Percentiles rank a stretch among this genome's conserved stretches.
Conservation (phyloP, 2,888 invertebrate genomes). For the Standfussiana lucernea region DNA sequence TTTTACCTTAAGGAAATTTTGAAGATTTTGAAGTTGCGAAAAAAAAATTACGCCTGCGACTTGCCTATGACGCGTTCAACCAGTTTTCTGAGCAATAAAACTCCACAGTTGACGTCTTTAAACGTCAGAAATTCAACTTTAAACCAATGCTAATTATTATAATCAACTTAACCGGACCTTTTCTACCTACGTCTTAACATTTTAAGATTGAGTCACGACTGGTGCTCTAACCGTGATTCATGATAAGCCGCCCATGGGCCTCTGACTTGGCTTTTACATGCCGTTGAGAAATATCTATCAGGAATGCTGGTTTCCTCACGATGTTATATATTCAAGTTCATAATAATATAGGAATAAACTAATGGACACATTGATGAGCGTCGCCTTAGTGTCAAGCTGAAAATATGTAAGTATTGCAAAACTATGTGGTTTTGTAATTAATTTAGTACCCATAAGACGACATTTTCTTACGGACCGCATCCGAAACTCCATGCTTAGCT, state of each 20-base stretch:
- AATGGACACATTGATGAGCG: not conserved
- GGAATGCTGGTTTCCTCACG: too few relatives aligned
- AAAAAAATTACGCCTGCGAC: not conserved
- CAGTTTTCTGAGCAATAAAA: not conserved
- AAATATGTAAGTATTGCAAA: not conserved
- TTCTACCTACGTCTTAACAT: not conserved
- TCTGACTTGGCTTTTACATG: too few relatives aligned
- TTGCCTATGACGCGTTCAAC: not conserved
- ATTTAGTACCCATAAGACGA: not conserved
- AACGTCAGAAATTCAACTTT: not conserved
- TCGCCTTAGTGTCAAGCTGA: not conserved
- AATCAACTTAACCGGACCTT: not conserved
- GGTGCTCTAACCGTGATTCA: not conserved
- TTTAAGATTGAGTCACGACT: slow-evolving; percentile 17
- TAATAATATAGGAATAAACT: too few relatives aligned
- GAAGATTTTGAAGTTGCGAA: not conserved
- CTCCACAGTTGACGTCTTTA: not conserved
- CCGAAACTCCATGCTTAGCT: too few relatives aligned
- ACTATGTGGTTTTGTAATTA: slow-evolving; percentile 10
- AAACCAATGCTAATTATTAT: not conserved
- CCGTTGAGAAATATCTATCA: too few relatives aligned
- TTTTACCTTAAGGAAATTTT: slow-evolving; percentile 2
- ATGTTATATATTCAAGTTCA: too few relatives aligned
- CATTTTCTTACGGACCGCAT: too few relatives aligned
- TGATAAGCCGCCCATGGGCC: not conserved